Evolutionary conservation across 1,140 invertebrate genomes (phyloP).

Genomic region (Vanessa tameamea): DNA sequence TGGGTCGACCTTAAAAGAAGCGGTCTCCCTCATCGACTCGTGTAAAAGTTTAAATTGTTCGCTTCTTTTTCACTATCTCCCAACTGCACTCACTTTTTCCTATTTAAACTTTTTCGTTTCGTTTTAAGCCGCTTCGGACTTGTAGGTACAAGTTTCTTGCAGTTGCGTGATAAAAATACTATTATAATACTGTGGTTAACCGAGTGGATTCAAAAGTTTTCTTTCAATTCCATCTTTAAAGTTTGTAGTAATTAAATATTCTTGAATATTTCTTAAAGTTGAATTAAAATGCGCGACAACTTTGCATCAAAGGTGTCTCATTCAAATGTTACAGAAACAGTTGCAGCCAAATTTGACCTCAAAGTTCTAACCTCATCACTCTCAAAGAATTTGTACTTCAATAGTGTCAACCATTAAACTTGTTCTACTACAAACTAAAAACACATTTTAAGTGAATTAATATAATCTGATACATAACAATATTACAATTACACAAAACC

Average conservation of each 20-base stretch:
- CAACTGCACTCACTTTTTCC: slow-evolving; percentile 72
- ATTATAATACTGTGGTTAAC: slow-evolving; percentile 44
- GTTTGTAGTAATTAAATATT: not conserved
- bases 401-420: too few species aligned
- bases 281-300: too few species aligned
- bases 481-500: slow-evolving; percentile 2
- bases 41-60: slow-evolving; percentile 73
- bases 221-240: slow-evolving; percentile 17
- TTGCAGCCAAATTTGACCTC: too few species aligned
- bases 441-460: too few species aligned
- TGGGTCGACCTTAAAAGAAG: slow-evolving; percentile 52
- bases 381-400: too few species aligned
- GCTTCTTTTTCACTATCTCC: slow-evolving; percentile 75
- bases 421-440: too few species aligned
- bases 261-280: not conserved
- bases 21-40: slow-evolving; percentile 53
- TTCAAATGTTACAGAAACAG: too few species aligned
- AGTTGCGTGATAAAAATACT: slow-evolving; percentile 53
- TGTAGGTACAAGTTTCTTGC: slow-evolving; percentile 51
- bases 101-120: slow-evolving; percentile 77
- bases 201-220: slow-evolving; percentile 32
- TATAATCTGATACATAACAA: not conserved
- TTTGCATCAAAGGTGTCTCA: too few species aligned
- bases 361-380: too few species aligned
- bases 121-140: slow-evolving; percentile 60